Evolutionary conservation across 2,888 invertebrate species (phyloP).

Genomic region (Epinotia nisella): DNA sequence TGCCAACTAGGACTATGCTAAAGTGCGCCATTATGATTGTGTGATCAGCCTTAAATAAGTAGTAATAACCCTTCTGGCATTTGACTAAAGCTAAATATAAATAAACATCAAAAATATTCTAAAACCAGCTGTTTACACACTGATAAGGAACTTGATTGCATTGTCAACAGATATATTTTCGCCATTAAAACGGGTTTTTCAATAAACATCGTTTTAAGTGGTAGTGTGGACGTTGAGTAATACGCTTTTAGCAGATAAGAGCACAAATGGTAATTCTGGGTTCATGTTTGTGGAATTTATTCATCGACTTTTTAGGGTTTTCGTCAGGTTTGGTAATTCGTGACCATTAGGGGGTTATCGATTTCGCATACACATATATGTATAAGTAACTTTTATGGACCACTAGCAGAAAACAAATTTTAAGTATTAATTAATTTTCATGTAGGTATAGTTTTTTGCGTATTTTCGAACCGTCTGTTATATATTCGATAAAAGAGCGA

Average conservation of each 20-base stretch:
- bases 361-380: too few relatives aligned
- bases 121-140: slow-evolving; percentile 16
- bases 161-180: slow-evolving; percentile 32
- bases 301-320: slow-evolving; percentile 20
- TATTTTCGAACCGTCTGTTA: too few relatives aligned
- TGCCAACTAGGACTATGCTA: too few relatives aligned
- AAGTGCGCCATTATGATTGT: too few relatives aligned
- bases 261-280: slow-evolving; percentile 34
- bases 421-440: too few relatives aligned
- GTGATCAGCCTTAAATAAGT: too few relatives aligned
- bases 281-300: slow-evolving; percentile 29
- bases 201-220: slow-evolving; percentile 38
- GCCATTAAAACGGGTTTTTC: slow-evolving; percentile 42
- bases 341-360: background rate
- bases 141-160: slow-evolving; percentile 9
- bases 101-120: background rate
- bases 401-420: too few relatives aligned
- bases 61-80: too few relatives aligned
- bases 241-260: slow-evolving; percentile 38
- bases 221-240: slow-evolving; percentile 38
- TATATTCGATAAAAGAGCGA: too few relatives aligned
- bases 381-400: too few relatives aligned
- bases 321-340: slow-evolving; percentile 10
- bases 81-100: too few relatives aligned
- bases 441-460: too few relatives aligned